Conservation (phyloP, 2,888 invertebrate species). For the Ornithoptera priamus region DNA sequence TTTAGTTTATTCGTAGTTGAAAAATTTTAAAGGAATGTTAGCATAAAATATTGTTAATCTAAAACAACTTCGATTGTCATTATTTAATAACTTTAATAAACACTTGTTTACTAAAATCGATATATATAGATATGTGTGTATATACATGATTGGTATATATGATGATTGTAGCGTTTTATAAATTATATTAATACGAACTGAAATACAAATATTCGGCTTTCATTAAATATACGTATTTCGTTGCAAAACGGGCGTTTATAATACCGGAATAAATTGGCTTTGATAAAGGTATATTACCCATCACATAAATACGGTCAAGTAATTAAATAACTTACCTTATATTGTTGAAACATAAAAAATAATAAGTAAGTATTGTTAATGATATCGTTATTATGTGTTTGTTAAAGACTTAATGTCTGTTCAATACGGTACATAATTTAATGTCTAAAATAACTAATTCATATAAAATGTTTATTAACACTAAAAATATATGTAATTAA, state of each 20-base stretch:
- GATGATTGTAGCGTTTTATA: neutral
- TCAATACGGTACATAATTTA: neutral
- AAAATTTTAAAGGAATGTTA: too few species aligned
- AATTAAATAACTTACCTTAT: slow-evolving; percentile 2
- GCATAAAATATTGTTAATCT: too few species aligned
- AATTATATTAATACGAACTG: neutral
- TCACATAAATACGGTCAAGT: neutral
- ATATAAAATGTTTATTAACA: too few species aligned
- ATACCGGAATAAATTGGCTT: neutral
- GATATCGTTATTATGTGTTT: neutral
- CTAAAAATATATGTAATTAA: too few species aligned
- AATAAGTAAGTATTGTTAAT: neutral
- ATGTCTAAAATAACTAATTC: too few species aligned
- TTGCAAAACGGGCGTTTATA: neutral
- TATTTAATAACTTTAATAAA: too few species aligned
- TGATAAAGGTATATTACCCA: slow-evolving; percentile 1
- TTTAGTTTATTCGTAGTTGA: too few species aligned
- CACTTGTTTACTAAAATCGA: too few species aligned
- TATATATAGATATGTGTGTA: too few species aligned
- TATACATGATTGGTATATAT: too few species aligned
- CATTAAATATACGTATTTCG: neutral
- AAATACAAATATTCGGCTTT: neutral
- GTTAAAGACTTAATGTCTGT: neutral
- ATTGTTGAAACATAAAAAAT: neutral
- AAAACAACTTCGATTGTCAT: too few species aligned